These are phyloP conservation scores for Hipposideros armiger DNA, from an alignment of 2,113 vertebrate species.

Conservation along the genomic window DNA sequence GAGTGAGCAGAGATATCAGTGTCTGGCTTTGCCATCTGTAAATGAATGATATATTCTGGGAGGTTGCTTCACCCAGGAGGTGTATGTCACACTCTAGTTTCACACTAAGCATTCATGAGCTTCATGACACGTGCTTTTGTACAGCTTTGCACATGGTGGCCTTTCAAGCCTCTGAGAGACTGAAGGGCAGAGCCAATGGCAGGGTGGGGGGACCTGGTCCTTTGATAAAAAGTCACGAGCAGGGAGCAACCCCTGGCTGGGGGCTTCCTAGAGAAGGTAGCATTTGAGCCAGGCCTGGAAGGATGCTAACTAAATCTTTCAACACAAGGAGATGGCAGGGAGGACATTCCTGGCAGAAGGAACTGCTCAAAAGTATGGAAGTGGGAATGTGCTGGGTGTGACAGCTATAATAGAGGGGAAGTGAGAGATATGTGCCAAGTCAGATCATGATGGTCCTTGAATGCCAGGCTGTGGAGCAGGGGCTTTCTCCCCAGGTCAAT, in stretches of 20 bases:
- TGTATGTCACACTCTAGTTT: neutral
- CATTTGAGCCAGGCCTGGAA: neutral
- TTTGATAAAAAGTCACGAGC: neutral
- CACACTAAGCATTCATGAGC: accelerated
- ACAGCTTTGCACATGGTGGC: neutral
- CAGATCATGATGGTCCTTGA: neutral
- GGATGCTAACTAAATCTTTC: neutral
- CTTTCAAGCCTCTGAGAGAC: neutral
- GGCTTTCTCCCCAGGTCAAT: neutral
- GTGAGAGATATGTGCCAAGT: accelerated
- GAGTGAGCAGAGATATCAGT: too few relatives aligned
- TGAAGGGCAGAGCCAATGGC: neutral
- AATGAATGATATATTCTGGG: accelerated
- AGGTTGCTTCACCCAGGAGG: accelerated
- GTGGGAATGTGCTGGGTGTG: neutral
- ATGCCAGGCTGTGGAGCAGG: accelerated
- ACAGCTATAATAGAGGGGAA: accelerated
- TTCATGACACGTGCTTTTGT: accelerated
- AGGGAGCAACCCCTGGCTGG: neutral
- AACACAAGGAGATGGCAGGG: neutral
- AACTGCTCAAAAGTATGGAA: accelerated
- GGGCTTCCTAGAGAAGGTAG: neutral
- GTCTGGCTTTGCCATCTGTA: neutral
- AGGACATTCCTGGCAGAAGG: neutral
- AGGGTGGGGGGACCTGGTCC: neutral